A percentile compares a stretch with the other conserved stretches of the same genome.
Evolutionary conservation across 2,888 invertebrate species (phyloP).

Genomic region (Lasioglossum morio): DNA sequence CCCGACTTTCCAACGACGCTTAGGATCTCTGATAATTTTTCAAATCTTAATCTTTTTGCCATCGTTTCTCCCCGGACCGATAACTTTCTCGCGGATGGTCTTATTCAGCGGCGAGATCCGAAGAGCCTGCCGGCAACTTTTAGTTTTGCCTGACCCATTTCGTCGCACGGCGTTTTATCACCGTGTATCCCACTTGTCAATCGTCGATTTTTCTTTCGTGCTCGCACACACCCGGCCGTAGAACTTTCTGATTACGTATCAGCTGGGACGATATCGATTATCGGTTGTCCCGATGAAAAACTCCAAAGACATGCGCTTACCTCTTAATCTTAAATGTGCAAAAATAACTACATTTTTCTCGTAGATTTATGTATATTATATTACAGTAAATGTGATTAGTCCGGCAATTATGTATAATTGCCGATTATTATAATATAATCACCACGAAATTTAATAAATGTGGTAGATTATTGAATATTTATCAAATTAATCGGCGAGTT

Average conservation of each 20-base stretch:
- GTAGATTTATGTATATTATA: too few species aligned
- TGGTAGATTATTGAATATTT: too few species aligned
- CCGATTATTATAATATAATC: too few species aligned
- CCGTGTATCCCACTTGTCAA: constrained; percentile 19
- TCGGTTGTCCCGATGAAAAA: background rate
- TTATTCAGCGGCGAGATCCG: constrained; percentile 29
- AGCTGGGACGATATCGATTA: background rate
- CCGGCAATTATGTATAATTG: too few species aligned
- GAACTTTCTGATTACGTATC: constrained; percentile 26
- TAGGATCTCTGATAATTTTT: background rate
- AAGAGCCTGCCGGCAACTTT: constrained; percentile 30
- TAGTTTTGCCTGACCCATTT: constrained; percentile 50
- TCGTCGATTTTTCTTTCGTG: constrained; percentile 22
- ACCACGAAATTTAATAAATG: too few species aligned
- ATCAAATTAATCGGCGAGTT: too few species aligned
- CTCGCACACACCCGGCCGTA: constrained; percentile 33
- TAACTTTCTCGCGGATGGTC: constrained; percentile 67
- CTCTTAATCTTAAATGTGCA: background rate
- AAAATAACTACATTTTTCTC: background rate
- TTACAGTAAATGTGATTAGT: too few species aligned
- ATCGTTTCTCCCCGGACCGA: constrained; percentile 34
- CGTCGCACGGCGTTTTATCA: constrained; percentile 23
- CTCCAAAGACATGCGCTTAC: background rate
- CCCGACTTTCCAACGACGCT: constrained; percentile 5
- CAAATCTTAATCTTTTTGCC: constrained; percentile 4